phyloP scores from a whole-genome alignment of 2,113 vertebrate genomes.

The Stercorarius parasiticus region DNA sequence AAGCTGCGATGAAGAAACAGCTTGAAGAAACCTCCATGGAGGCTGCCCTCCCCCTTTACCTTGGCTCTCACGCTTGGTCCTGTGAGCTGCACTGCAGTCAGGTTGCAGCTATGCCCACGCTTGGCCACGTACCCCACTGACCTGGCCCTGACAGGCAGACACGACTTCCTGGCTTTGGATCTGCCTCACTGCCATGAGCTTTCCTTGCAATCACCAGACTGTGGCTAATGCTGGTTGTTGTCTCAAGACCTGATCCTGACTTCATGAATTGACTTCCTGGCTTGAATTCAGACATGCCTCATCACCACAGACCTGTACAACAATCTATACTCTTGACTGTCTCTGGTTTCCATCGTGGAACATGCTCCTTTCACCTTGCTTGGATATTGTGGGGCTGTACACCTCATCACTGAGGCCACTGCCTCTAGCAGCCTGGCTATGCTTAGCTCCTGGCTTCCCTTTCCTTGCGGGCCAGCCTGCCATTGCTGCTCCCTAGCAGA shows the following conservation, averaged over 20 bases:
- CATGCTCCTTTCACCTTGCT: neutral
- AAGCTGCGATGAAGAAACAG: neutral
- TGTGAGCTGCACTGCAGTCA: neutral
- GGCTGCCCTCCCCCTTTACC: neutral
- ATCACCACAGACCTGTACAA: neutral
- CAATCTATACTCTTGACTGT: neutral
- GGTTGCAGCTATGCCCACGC: neutral
- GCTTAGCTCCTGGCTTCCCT: neutral
- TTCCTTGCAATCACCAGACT: neutral
- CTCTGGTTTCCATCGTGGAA: neutral
- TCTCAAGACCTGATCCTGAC: neutral
- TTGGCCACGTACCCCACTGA: rapidly evolving
- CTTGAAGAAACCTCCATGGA: neutral
- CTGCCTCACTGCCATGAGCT: neutral
- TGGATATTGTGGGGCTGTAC: too few species aligned
- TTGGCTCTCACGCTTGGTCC: neutral
- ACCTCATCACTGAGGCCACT: neutral
- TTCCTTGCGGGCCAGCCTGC: neutral
- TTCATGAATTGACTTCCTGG: neutral
- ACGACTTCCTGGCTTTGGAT: neutral
- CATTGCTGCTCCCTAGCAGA: neutral
- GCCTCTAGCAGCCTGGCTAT: neutral
- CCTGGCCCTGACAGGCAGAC: neutral
- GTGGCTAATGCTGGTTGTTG: neutral
- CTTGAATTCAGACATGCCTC: neutral